Conservation (phyloP, 2,113 vertebrate genomes). For the Mus musculus region GRCm39 chr4:69323001-69323500, state of each 20-base stretch:
- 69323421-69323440: not conserved
- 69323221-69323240: not conserved
- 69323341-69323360: not conserved
- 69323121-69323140: slow-evolving; percentile 76
- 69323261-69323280: not conserved
- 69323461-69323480: not conserved
- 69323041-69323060: not conserved
- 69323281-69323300: not conserved
- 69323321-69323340: not conserved
- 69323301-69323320: not conserved
- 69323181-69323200: slow-evolving; percentile 47
- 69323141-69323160: slow-evolving; percentile 65
- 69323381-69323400: fast-evolving
- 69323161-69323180: slow-evolving; percentile 58
- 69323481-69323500: not conserved
- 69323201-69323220: not conserved
- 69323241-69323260: not conserved
- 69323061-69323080: slow-evolving; percentile 50
- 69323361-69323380: not conserved
- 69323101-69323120: slow-evolving; percentile 62
- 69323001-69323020: not conserved
- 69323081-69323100: slow-evolving; percentile 67
- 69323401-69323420: not conserved
- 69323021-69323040: not conserved
- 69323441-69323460: not conserved